These are phyloP conservation scores for Scolopax mira DNA, from an alignment of 2,113 vertebrate genomes.

Conservation along the genomic window DNA sequence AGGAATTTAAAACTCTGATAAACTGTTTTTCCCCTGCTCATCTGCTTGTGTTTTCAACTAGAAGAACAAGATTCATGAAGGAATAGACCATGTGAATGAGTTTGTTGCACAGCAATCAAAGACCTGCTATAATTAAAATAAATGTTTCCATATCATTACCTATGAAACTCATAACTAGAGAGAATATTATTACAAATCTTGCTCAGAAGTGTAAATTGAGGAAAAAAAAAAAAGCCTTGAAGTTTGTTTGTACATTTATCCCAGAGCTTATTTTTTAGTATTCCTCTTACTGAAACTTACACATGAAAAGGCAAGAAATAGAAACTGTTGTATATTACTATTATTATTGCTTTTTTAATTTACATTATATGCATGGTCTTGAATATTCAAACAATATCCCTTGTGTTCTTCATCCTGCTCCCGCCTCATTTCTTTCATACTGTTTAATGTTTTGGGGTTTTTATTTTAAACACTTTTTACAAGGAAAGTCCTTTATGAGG, in stretches of 20 bases:
- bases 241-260: background rate
- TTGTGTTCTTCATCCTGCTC: background rate
- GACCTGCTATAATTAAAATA: background rate
- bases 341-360: background rate
- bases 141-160: background rate
- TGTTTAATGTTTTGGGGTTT: background rate
- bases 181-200: background rate
- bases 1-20: background rate
- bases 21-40: background rate
- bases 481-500: background rate
- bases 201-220: background rate
- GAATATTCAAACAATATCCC: background rate
- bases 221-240: rapidly evolving
- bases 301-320: background rate
- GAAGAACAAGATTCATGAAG: background rate
- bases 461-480: background rate
- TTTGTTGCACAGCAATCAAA: background rate
- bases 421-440: background rate
- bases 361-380: background rate
- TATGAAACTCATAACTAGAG: background rate
- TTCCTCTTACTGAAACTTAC: background rate
- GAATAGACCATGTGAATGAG: background rate
- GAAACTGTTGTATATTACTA: background rate
- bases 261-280: background rate
- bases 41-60: background rate